Percentiles rank a stretch among this genome's conserved stretches.
phyloP scores from a whole-genome alignment of 2,797 vertebrate genomes.

The Enteromius treurensis region DNA sequence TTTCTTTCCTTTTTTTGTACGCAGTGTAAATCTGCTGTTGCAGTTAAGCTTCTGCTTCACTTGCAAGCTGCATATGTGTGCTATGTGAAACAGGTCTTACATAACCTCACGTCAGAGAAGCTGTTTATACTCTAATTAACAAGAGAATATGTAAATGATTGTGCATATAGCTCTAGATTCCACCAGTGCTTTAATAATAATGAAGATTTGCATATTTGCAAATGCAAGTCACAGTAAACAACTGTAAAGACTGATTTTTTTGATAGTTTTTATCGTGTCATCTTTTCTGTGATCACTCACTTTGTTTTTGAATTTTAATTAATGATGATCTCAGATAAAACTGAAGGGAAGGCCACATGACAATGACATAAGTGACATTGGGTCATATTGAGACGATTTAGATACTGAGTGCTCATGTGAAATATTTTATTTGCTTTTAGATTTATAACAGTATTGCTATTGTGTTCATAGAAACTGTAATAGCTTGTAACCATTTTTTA shows the following conservation, averaged over 20 bases:
- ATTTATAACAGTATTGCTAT: not conserved
- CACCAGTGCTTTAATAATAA: constrained; percentile 22
- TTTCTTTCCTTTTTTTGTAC: not conserved
- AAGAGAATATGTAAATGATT: constrained; percentile 61
- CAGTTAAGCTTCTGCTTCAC: not conserved
- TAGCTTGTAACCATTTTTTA: not conserved
- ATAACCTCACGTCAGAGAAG: constrained; percentile 35
- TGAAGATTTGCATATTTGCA: constrained; percentile 22
- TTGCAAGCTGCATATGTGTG: not conserved
- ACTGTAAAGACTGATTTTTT: not conserved
- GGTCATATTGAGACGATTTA: not conserved
- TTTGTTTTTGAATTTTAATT: constrained; percentile 33
- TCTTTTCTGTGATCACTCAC: constrained; percentile 25
- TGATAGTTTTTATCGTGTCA: constrained; percentile 21
- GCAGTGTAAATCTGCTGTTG: not conserved
- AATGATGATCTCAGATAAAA: constrained; percentile 17
- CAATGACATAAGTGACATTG: not conserved
- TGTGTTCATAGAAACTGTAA: not conserved
- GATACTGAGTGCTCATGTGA: not conserved
- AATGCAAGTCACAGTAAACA: not conserved
- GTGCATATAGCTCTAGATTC: constrained; percentile 37
- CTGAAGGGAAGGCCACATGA: not conserved
- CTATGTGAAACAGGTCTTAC: constrained; percentile 46
- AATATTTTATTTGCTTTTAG: not conserved
- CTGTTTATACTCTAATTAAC: constrained; percentile 66